Evolutionary conservation across 1,140 invertebrate species (phyloP), one percentile per base, ranked within the genome.

Genomic region (Trachelipus rathkii): DNA sequence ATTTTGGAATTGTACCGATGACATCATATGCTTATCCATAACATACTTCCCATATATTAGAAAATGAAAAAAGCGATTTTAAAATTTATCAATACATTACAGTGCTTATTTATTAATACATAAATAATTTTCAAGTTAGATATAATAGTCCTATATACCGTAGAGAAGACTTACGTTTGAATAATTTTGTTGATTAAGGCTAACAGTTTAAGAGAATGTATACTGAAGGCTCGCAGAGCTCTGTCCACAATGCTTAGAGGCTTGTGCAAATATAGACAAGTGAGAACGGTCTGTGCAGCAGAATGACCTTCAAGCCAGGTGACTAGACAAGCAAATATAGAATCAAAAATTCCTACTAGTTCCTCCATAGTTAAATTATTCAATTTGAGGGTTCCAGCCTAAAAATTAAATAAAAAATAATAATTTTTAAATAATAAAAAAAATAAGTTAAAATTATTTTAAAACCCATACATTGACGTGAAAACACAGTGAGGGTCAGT

Each of bases 231-330:
- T 85, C 91, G 92, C 45, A 98, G 86, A 45, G 90, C 88, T 84
- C 91, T 92, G 84, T 97, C 94, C 82, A 91, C 87, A 79, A 98
- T 95, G 79, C 73, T 78, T 11, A 92, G 88, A 8, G 96, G 95
- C 81, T 95, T 92, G 86, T 98, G 96, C 46, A 98, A 86, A 84
- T 97, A 98, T 44, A 98, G 88, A 86, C 98, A 98, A 10, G 95
- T 98, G 83, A 98, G 98, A 11, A 99, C 92, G 21, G 97, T 98
- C 87, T 98, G 96, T 44, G 95, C 96, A 79, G 98, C 88, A 13
- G 95, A 98, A 84, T 97, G 94, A 0, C 95, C 95, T 86, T 97
- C 94, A 15, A 97, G 85, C 95, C 95, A 97, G 0, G 94, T 95
- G 0, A 97, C 95, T 81, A 98, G 88, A 84, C 95, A 96, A 11